phyloP scores from a whole-genome alignment of 1,140 invertebrate genomes.

The Mizuhopecten yessoensis region DNA sequence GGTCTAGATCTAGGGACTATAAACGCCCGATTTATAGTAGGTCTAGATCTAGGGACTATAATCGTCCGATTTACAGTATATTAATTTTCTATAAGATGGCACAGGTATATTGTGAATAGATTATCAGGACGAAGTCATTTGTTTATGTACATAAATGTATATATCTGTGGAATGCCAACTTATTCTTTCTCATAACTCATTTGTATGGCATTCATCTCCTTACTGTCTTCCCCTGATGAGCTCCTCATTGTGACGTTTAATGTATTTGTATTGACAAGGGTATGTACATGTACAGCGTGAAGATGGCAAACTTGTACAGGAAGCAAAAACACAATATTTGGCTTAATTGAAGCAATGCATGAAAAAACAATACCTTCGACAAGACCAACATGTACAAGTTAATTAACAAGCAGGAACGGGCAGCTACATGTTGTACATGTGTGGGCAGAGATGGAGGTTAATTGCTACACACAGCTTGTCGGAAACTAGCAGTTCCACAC shows the following conservation, averaged over 20 bases:
- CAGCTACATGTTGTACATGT: not conserved
- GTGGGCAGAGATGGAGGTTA: not conserved
- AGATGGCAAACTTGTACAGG: not conserved
- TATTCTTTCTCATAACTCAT: not conserved
- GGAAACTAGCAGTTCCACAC: constrained; percentile 14
- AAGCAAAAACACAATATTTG: constrained; percentile 10
- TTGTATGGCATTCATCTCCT: not conserved
- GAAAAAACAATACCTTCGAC: not conserved
- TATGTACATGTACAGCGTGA: not conserved
- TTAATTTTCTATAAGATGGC: not conserved
- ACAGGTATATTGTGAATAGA: not conserved
- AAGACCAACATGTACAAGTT: not conserved
- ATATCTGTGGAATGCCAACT: not conserved
- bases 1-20: no score
- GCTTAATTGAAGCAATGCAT: not conserved
- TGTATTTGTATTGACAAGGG: not conserved
- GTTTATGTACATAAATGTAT: not conserved
- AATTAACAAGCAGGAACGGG: not conserved
- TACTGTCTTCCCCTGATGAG: not conserved
- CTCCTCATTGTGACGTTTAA: not conserved
- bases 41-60: no score
- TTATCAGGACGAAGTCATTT: not conserved
- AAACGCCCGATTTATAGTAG: no score
- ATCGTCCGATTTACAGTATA: no score
- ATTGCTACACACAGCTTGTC: not conserved